Conservation (phyloP, 2,888 invertebrate species). For the Panzeria rudis region DNA sequence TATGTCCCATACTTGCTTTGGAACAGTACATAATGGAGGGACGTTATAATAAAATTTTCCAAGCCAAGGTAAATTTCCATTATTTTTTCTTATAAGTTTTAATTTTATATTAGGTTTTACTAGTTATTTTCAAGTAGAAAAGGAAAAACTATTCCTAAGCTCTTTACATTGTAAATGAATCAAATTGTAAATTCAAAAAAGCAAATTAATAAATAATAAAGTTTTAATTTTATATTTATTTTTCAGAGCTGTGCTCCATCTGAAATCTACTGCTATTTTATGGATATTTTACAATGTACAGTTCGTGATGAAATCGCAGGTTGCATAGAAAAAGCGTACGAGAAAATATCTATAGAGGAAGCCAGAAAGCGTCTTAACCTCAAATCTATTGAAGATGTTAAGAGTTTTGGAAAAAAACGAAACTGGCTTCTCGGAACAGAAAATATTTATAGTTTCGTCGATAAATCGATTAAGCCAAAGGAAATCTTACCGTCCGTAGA, state of each 20-base stretch:
- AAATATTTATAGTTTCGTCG: slow-evolving; percentile 92
- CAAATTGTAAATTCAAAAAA: no score
- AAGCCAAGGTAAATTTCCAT: slow-evolving; percentile 87
- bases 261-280: slow-evolving; percentile 97
- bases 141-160: background rate
- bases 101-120: no score
- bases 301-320: slow-evolving; percentile 98
- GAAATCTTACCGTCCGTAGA: slow-evolving; percentile 94
- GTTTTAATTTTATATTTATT: background rate
- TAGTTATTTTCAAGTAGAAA: no score
- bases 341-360: slow-evolving; percentile 93
- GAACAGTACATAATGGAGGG: slow-evolving; percentile 99
- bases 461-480: slow-evolving; percentile 89
- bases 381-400: slow-evolving; percentile 89
- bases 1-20: slow-evolving; percentile 96
- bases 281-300: slow-evolving; percentile 97
- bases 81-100: background rate
- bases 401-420: slow-evolving; percentile 92
- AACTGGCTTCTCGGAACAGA: slow-evolving; percentile 92
- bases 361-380: slow-evolving; percentile 95
- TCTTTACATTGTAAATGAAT: no score
- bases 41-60: slow-evolving; percentile 98
- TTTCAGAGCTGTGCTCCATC: slow-evolving; percentile 96
- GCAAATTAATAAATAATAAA: no score
- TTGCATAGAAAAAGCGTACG: slow-evolving; percentile 98